These are phyloP conservation scores for Ylistrum balloti DNA, from an alignment of 1,140 invertebrate species.

Conservation along the genomic window DNA sequence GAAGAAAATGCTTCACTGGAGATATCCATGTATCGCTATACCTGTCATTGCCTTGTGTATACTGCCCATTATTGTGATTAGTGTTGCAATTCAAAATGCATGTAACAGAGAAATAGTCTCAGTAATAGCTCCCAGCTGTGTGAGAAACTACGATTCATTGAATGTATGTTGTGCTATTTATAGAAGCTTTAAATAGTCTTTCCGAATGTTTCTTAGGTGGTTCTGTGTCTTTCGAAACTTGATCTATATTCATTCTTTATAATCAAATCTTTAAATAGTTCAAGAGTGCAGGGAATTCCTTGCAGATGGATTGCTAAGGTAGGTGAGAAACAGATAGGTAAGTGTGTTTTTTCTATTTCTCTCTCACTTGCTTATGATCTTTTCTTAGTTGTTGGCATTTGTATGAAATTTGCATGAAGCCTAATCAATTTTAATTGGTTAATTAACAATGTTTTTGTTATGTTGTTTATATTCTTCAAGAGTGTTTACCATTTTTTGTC, in stretches of 20 bases:
- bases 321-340: slow-evolving; percentile 4
- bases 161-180: neutral
- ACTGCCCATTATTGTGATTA: too few relatives aligned
- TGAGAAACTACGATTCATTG: neutral
- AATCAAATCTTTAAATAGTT: neutral
- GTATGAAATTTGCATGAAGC: neutral
- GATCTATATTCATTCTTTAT: neutral
- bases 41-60: too few relatives aligned
- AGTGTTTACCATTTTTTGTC: too few relatives aligned
- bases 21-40: too few relatives aligned
- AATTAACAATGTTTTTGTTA: too few relatives aligned
- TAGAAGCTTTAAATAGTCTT: neutral
- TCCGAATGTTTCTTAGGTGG: neutral
- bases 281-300: neutral
- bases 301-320: neutral
- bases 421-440: neutral
- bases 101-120: neutral
- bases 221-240: neutral
- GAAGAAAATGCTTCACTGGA: too few relatives aligned
- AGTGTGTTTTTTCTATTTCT: neutral
- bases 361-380: neutral
- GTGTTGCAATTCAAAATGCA: neutral
- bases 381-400: neutral
- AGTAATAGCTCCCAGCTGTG: neutral
- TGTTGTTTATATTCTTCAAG: too few relatives aligned